These are phyloP conservation scores for Gryllus longicercus DNA, from an alignment of 2,888 invertebrate species.

Conservation along the genomic window DNA sequence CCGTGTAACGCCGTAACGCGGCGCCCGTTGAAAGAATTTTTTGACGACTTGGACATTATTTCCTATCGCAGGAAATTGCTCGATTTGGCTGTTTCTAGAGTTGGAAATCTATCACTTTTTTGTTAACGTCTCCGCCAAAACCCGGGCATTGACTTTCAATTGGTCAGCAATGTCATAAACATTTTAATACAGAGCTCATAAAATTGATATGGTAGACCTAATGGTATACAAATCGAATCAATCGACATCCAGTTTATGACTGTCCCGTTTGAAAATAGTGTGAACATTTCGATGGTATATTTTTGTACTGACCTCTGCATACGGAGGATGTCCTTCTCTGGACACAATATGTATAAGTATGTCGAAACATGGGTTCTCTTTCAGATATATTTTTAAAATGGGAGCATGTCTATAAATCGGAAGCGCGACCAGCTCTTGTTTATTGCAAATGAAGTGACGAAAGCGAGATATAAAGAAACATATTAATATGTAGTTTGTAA, in stretches of 20 bases:
- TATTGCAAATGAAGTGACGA: too few species aligned
- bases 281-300: neutral
- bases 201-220: conserved; percentile 17
- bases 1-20: conserved; percentile 11
- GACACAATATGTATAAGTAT: too few species aligned
- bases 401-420: too few species aligned
- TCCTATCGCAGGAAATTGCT: conserved; percentile 9
- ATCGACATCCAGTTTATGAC: conserved; percentile 5
- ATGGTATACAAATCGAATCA: conserved; percentile 10
- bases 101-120: conserved; percentile 17
- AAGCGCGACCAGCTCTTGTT: too few species aligned
- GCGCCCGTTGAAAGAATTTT: neutral
- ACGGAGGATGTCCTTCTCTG: too few species aligned
- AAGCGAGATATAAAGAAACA: too few species aligned
- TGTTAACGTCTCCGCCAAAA: neutral
- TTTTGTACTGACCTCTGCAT: neutral
- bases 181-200: conserved; percentile 8
- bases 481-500: too few species aligned
- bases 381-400: too few species aligned
- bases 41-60: conserved; percentile 2
- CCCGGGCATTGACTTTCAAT: conserved; percentile 1
- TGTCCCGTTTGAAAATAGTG: conserved; percentile 1
- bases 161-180: conserved; percentile 2
- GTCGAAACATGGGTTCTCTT: too few species aligned
- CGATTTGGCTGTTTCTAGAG: conserved; percentile 17